Conservation (phyloP, 2,888 invertebrate genomes). For the Neocrepidodera transversa region DNA sequence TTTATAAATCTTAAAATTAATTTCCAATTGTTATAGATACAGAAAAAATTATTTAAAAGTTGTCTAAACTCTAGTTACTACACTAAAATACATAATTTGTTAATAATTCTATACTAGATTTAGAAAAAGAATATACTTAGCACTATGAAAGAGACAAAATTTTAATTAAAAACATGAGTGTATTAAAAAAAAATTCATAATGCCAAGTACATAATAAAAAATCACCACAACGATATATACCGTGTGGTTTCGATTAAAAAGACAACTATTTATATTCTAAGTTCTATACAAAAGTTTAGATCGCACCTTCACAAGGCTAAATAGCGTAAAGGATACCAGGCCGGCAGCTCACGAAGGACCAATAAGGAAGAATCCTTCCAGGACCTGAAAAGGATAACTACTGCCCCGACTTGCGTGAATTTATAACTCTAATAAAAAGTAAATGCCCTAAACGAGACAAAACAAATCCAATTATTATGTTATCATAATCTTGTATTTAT, state of each 20-base stretch:
- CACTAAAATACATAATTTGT: constrained; percentile 36
- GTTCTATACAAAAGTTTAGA: constrained; percentile 55
- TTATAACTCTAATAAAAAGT: constrained; percentile 36
- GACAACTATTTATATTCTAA: constrained; percentile 34
- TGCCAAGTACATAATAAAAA: neutral
- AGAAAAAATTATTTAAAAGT: constrained; percentile 23
- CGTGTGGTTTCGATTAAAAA: constrained; percentile 13
- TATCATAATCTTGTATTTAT: too few relatives aligned
- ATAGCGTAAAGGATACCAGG: constrained; percentile 58
- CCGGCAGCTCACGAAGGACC: constrained; percentile 58
- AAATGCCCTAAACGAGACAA: constrained; percentile 11
- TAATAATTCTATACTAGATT: constrained; percentile 35
- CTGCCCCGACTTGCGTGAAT: constrained; percentile 57
- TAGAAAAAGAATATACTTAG: neutral
- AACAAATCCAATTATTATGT: too few relatives aligned
- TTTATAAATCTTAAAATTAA: constrained; percentile 30
- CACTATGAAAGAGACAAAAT: neutral
- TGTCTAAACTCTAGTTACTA: constrained; percentile 24
- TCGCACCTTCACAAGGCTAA: constrained; percentile 58
- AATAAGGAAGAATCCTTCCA: constrained; percentile 55
- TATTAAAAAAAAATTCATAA: neutral
- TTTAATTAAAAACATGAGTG: neutral
- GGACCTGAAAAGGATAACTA: constrained; percentile 60
- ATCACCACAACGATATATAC: constrained; percentile 17
- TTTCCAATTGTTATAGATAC: constrained; percentile 23